These are phyloP conservation scores for Lepidocyrtoides sp. DNA, from an alignment of 2,888 invertebrate genomes.

Conservation along the genomic window DNA sequence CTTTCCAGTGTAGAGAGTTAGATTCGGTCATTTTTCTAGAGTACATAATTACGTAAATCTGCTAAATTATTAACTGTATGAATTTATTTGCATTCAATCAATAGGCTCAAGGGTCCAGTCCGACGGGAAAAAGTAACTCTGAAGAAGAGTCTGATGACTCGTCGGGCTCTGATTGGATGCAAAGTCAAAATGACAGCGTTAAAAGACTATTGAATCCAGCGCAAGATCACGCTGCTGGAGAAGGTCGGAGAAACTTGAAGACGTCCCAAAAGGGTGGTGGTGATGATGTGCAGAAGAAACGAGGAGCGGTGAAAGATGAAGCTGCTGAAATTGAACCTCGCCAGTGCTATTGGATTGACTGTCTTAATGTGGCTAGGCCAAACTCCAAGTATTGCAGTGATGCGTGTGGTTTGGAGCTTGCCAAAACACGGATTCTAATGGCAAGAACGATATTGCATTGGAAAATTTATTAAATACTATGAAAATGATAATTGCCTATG, in stretches of 20 bases:
- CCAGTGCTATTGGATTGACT: conserved; percentile 97
- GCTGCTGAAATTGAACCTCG: neutral
- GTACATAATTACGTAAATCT: no score
- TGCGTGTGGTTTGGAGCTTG: conserved; percentile 95
- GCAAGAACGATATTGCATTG: no score
- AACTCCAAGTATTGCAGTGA: conserved; percentile 98
- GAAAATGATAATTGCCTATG: neutral
- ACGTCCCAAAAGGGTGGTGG: neutral
- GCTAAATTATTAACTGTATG: no score
- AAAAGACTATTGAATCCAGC: neutral
- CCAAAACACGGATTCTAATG: conserved; percentile 94
- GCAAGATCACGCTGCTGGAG: conserved; percentile 36
- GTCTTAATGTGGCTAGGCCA: conserved; percentile 92
- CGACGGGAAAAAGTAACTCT: neutral
- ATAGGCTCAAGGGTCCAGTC: no score
- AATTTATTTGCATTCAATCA: no score
- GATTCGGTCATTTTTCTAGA: no score
- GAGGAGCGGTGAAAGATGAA: conserved; percentile 29
- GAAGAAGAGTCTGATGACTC: neutral
- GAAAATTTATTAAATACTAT: no score
- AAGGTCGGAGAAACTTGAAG: conserved; percentile 9
- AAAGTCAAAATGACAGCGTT: neutral
- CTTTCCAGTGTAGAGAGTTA: no score
- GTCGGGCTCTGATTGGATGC: neutral
- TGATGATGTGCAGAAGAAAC: neutral